Evolutionary conservation across 2,113 vertebrate genomes (phyloP).

Genomic region (Indicator maculatus): DNA sequence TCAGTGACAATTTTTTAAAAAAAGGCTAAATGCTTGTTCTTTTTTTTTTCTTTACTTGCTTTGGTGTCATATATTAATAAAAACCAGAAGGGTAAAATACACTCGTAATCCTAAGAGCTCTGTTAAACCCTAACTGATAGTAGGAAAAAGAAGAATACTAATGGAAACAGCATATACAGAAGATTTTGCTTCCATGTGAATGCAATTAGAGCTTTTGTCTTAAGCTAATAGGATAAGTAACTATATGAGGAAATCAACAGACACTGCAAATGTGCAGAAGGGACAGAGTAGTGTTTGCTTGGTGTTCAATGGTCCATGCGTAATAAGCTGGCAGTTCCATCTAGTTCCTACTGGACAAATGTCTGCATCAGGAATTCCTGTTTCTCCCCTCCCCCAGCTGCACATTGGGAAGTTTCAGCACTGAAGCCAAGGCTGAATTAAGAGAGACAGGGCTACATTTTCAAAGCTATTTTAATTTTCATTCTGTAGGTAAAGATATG

Average conservation of each 20-base stretch:
- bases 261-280: not conserved
- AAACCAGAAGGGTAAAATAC: not conserved
- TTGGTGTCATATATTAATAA: not conserved
- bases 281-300: constrained; percentile 24
- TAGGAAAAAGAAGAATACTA: not conserved
- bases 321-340: constrained; percentile 18
- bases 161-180: not conserved
- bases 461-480: not conserved
- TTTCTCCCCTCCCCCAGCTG: not conserved
- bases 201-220: constrained; percentile 14
- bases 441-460: not conserved
- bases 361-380: not conserved
- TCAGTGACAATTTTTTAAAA: not conserved
- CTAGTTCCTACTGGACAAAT: constrained; percentile 33
- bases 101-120: not conserved
- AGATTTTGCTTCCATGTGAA: constrained; percentile 31
- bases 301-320: constrained; percentile 30
- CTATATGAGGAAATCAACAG: constrained; percentile 35
- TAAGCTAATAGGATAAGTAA: constrained; percentile 38
- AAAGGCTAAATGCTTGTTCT: not conserved
- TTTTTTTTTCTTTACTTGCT: not conserved
- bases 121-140: not conserved
- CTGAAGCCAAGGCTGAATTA: not conserved
- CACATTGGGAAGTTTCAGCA: constrained; percentile 7
- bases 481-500: not conserved